Percentiles rank a stretch among this genome's conserved stretches.
Conservation (phyloP, 2,797 vertebrate species). For the Rhinoraja longicauda region DNA sequence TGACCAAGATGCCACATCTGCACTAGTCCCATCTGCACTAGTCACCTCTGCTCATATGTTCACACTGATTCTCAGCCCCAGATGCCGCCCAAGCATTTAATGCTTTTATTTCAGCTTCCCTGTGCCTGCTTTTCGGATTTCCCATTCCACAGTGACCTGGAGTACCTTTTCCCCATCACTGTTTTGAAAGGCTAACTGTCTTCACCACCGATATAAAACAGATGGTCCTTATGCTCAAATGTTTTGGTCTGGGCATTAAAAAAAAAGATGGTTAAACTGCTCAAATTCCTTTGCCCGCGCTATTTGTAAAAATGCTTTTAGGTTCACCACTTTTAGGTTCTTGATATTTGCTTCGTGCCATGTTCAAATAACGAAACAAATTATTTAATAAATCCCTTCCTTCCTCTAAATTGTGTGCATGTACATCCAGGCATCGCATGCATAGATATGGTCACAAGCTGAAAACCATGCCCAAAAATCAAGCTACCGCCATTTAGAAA, state of each 20-base stretch:
- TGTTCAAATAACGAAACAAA: not conserved
- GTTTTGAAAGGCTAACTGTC: not conserved
- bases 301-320: not conserved
- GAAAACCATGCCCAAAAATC: not conserved
- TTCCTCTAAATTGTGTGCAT: not conserved
- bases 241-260: not conserved
- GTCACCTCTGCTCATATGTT: no score
- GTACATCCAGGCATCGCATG: not conserved
- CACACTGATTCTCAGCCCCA: no score
- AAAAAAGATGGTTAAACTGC: not conserved
- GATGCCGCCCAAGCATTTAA: no score
- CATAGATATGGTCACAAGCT: not conserved
- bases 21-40: no score
- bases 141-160: not conserved
- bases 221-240: not conserved
- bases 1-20: no score
- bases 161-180: not conserved
- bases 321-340: not conserved
- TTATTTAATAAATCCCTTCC: slow-evolving; percentile 1
- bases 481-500: not conserved
- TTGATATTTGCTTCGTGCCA: not conserved
- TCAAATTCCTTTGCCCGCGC: not conserved
- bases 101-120: no score
- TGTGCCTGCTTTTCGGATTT: no score
- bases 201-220: slow-evolving; percentile 13